Evolutionary conservation across 2,888 invertebrate species (phyloP), one percentile per base, ranked within the genome.

Genomic region (Megamerina dolium): DNA sequence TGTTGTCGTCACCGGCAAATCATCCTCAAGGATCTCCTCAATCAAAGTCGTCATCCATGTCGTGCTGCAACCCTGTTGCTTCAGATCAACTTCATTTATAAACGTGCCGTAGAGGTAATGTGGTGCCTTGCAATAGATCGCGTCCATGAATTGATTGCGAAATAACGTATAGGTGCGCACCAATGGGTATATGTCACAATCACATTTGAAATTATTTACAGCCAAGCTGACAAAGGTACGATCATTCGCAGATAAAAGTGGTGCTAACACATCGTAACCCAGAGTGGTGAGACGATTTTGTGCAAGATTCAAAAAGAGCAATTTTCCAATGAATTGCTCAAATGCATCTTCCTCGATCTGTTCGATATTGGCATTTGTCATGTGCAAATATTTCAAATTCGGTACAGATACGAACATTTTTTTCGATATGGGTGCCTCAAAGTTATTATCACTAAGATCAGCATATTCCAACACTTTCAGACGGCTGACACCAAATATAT

Each of bases 141-240:
- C 32, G 33, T 57, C 61, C 14, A 62, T 43, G 43, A 67, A 68
- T 0, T 50, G 42, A 19, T 36, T 46, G 2, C 52, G 51, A 37
- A 55, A 52, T 0, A 33, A 26, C 0, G 31, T 21, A 27, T 59
- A 64, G 23, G 56, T 51, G 1, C 49, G n/a, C 2, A 54, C 43
- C 4, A 68, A 27, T 0, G 53, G 43, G 3, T 41, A 30, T 3
- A 67, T 36, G 0, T 55, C 16, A 19, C 68, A 66, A 41, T 60
- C 46, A 37, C 68, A 68, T 3, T 44, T 9, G 66, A 64, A 68
- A 5, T 53, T 46, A 39, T 68, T 68, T 0, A 55, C 53, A 3
- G 59, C 50, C 4, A 66, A 20, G 16, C 58, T 60, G 3, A 65
- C 17, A 5, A 58, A 43, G 1, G 50, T 35, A 3, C 20, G 31